phyloP scores from a whole-genome alignment of 2,113 vertebrate species.

The Corydoras maculifer region DNA sequence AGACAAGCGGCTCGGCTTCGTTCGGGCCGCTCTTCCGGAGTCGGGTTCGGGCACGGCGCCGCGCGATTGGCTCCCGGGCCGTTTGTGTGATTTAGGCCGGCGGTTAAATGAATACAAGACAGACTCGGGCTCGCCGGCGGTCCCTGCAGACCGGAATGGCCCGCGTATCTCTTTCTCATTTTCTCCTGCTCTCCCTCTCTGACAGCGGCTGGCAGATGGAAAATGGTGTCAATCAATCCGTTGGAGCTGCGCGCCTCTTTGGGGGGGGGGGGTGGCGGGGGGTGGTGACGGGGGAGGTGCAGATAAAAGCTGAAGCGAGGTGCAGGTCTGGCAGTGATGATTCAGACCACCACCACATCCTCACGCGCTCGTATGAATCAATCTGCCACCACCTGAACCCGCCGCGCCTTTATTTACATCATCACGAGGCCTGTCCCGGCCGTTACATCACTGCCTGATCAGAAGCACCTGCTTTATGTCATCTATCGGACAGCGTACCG shows the following conservation, averaged over 20 bases:
- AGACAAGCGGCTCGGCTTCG: background rate
- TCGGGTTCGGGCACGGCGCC: constrained; percentile 11
- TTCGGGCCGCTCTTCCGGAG: background rate
- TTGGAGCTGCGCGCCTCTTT: constrained; percentile 60
- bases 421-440: too few species aligned
- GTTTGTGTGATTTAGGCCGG: constrained; percentile 17
- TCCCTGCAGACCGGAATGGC: constrained; percentile 48
- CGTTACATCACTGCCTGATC: too few species aligned
- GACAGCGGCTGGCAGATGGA: constrained; percentile 60
- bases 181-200: constrained; percentile 31
- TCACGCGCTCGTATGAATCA: constrained; percentile 23
- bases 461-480: too few species aligned
- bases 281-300: constrained; percentile 25
- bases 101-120: constrained; percentile 19
- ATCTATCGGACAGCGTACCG: too few species aligned
- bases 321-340: constrained; percentile 34
- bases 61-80: constrained; percentile 15
- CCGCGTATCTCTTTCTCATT: constrained; percentile 41
- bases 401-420: too few species aligned
- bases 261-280: constrained; percentile 27
- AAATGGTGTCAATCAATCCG: constrained; percentile 71
- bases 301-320: constrained; percentile 31
- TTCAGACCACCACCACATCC: constrained; percentile 38
- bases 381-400: background rate
- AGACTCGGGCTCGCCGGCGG: constrained; percentile 6